Evolutionary conservation across 2,797 vertebrate species (phyloP), one percentile per base, ranked within the genome.

Genomic region (Pygocentrus nattereri): DNA sequence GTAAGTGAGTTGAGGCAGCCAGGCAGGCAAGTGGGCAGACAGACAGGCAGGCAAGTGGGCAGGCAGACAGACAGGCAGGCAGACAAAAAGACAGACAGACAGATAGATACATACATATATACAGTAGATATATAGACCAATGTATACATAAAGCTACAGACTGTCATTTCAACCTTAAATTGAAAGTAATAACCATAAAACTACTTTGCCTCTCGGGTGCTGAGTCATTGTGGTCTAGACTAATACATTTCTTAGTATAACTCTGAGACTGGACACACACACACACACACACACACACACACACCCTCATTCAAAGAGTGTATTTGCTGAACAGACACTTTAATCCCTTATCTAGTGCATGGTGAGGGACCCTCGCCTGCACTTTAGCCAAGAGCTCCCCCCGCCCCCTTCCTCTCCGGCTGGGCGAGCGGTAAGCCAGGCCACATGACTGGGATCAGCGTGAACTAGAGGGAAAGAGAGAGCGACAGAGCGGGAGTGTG

Each of bases 361-460:
- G 23, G 2, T 54, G 68, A n/a, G 38, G 47, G 34, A 30, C 76
- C 62, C 49, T 62, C 18, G 38, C 44, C 31, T n/a, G 5, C 61
- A 25, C 80, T 71, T 79, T 69, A 30, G 31, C 25, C 25, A 30
- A 12, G n/a, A 27, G 5, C 54, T 13, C 30, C 52, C 27, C 21
- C 19, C 27, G 41, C 13, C 65, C 21, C n/a, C 54, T 49, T 31
- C 31, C 27, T 65, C 19, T 50, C 65, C 62, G 44, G 62, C 62
- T 41, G 54, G 23, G 54, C 61, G n/a, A 27, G 61, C 62, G 72
- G 73, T 85, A 89, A 88, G 83, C 44, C 74, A 79, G 81, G 67
- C 81, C 84, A 87, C 87, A 87, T 88, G 88, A 89, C 75, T 79
- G 38, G 62, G 84, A 87, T 87, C 74, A 87, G 74, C 38, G 70